Percentiles rank a stretch among this genome's conserved stretches.
Evolutionary conservation across 2,797 vertebrate species (phyloP).

Genomic region (Notoglanidium macrostoma): DNA sequence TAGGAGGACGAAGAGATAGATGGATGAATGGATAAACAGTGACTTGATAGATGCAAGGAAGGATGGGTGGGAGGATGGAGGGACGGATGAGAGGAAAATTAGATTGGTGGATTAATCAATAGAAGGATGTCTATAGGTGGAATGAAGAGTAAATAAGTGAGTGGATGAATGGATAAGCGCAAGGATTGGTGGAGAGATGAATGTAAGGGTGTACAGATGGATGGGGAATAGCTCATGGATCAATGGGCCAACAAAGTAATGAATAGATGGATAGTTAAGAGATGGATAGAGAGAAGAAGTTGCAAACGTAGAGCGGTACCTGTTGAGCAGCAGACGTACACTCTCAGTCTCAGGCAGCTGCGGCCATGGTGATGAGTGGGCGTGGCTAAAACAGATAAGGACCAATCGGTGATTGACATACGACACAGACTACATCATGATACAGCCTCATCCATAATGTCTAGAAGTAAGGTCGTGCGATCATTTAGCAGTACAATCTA

Average conservation of each 20-base stretch:
- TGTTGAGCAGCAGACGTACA: slow-evolving; percentile 93
- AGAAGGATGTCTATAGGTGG: background rate
- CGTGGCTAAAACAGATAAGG: slow-evolving; percentile 75
- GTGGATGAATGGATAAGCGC: background rate
- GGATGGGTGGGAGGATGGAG: slow-evolving; percentile 16
- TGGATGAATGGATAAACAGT: background rate
- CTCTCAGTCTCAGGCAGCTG: slow-evolving; percentile 92
- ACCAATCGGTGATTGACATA: slow-evolving; percentile 30
- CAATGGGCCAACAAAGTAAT: slow-evolving; percentile 8
- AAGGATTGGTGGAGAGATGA: slow-evolving; percentile 8
- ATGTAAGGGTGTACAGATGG: background rate
- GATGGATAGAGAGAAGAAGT: background rate
- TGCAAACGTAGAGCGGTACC: slow-evolving; percentile 72
- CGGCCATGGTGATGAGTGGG: slow-evolving; percentile 90
- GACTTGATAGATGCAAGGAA: background rate
- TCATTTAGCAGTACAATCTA: background rate
- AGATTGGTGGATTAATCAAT: background rate
- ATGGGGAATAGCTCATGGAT: background rate
- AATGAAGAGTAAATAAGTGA: background rate
- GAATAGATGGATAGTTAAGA: slow-evolving; percentile 8
- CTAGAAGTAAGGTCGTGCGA: background rate
- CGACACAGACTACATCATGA: background rate
- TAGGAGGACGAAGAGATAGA: slow-evolving; percentile 19
- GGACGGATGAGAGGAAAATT: background rate
- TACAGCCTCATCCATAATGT: background rate